phyloP scores from a whole-genome alignment of 2,113 vertebrate genomes.

The Oryzias javanicus region DNA sequence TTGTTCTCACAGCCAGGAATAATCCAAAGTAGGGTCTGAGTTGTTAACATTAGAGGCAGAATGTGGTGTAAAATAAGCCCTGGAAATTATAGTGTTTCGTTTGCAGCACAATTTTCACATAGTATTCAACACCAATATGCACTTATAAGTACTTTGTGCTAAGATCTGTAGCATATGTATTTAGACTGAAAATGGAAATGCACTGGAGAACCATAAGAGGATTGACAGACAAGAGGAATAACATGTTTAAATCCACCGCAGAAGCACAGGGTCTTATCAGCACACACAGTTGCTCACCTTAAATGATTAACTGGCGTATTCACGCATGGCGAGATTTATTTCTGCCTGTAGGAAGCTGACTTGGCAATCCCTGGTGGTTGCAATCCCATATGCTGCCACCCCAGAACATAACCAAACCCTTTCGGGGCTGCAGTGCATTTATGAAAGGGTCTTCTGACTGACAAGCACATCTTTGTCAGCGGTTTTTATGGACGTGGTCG shows the following conservation, averaged over 20 bases:
- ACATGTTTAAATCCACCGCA: no score
- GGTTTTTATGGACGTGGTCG: neutral
- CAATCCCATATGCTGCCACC: neutral
- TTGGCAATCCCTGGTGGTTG: neutral
- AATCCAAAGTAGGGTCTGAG: neutral
- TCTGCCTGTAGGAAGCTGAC: neutral
- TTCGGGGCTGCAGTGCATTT: neutral
- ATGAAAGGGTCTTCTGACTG: neutral
- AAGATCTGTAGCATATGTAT: neutral
- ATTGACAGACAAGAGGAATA: neutral
- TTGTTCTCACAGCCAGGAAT: neutral
- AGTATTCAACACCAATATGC: no score
- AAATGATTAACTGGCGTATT: neutral
- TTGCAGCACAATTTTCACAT: no score
- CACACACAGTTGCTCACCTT: neutral
- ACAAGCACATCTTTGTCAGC: slow-evolving; percentile 8
- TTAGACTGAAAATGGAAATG: neutral
- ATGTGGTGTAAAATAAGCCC: neutral
- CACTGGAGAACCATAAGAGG: neutral
- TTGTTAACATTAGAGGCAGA: neutral
- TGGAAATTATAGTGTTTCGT: neutral
- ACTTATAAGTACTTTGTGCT: no score
- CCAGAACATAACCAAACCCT: neutral
- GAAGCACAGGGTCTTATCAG: neutral
- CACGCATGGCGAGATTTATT: neutral